Base-by-base conservation (phyloP, 2,113 vertebrate species). In the Pyxicephalus adspersus region DNA sequence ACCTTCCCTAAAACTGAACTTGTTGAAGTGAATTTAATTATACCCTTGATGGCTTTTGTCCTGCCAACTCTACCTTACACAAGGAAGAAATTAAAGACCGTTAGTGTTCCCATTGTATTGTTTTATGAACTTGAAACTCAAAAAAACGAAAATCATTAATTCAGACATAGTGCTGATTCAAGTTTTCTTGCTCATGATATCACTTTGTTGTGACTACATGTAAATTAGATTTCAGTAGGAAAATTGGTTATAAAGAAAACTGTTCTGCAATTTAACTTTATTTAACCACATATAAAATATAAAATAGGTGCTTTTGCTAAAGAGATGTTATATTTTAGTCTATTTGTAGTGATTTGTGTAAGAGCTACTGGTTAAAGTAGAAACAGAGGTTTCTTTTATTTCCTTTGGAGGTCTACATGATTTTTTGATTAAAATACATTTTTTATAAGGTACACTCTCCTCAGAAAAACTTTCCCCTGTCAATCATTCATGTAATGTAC, bases 141-240 rank as follows among this genome's bases (percentile, higher is more conserved):
- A 61, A 61, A 61, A 61, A 13, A 25, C 58, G 2, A 11, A 61
- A 25, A 61, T 61, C 58, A 25, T 61, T 61, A 61, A 61, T 61
- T 61, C 8, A 61, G 25, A 20, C 22, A 61, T 23, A 61, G 9
- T 61, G 58, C 6, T 23, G 8, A 22, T 22, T 66, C 20, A 67
- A 67, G n/a, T 22, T 50, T 67, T 67, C n/a, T 50, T 67, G 34
- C 65, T 67, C 34, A 50, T 67, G 25, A 61, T 25, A 67, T 50
- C 34, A 31, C 20, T 67, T 67, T 67, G 65, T 67, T 67, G 34
- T 23, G 65, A 67, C 65, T 67, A 50, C 65, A 50, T 45, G n/a
- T 17, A 67, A 67, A 67, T 67, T 45, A 67, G 3, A 67, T 67
- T 50, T 25, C 34, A 45, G 45, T 67, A 6, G 13, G n/a, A 67